Base-by-base conservation (phyloP, 35 echinoderm and acorn worm genomes). In the Apostichopus japonicus region DNA sequence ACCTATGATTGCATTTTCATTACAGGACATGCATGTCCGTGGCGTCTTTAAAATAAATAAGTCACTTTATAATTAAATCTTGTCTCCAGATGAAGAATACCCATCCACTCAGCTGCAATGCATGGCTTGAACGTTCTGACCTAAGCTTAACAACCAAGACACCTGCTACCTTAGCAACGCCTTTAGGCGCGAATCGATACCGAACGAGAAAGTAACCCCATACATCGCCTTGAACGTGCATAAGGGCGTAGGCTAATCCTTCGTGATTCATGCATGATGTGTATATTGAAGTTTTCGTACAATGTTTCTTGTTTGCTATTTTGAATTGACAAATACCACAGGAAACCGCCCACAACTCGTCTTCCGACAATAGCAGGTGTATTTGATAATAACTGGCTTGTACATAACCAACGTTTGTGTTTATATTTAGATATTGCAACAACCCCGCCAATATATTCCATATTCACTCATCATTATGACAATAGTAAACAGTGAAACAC, bases 281-380 rank as follows among this genome's bases (percentile, higher is more conserved):
- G 11, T 67, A 67, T 67, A 15, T 67, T 67, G 11, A 67, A 67
- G 63, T 67, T 10, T 11, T 11, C 63, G 63, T 67, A 8, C 63
- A 67, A 67, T 15, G 63, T 15, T 15, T 67, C 11, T 15, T 19
- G 63, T 67, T 67, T 67, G 63, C 11, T 44, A 44, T 44, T 67
- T 67, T 19, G 63, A 67, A 67, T 19, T 11, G 11, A 19, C 63
- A 67, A 67, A 67, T 80, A 55, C 21, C 7, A 79, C 79, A 80
- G 79, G 79, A 80, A 80, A 54, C 79, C 10, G 54, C 79, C 79
- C 79, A 54, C 51, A 10, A 67, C 63, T 67, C n/a, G 24, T n/a
- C 79, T 17, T 83, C 54, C 78, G 79, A 21, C 51, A 14, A 17
- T 53, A 33, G 79, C 79, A 83, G 79, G 79, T 83, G 79, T 83